These are phyloP conservation scores for Zaprionus davidi DNA, from an alignment of 1,140 invertebrate species.

Conservation along the genomic window DNA sequence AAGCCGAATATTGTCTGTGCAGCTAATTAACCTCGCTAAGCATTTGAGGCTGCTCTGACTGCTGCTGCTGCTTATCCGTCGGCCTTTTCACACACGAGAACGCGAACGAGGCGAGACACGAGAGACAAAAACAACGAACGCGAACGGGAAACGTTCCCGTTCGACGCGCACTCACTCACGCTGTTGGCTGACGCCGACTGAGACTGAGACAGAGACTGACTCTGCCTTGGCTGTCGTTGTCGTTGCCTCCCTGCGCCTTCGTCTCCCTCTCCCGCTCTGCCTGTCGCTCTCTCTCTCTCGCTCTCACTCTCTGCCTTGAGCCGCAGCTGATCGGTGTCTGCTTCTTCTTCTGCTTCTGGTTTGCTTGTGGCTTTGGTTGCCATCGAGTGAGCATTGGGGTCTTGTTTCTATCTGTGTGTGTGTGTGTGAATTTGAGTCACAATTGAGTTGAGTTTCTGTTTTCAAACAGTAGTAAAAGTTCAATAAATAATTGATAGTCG, in stretches of 20 bases:
- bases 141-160: conserved; percentile 54
- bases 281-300: conserved; percentile 1
- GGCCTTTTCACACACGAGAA: conserved; percentile 36
- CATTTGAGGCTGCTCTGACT: neutral
- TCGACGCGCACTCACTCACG: conserved; percentile 67
- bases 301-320: conserved; percentile 10
- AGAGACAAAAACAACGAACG: conserved; percentile 31
- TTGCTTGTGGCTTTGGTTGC: conserved; percentile 59
- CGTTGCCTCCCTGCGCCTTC: neutral
- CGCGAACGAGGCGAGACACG: conserved; percentile 8
- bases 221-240: conserved; percentile 27
- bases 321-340: conserved; percentile 42
- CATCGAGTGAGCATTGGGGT: conserved; percentile 51
- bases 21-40: neutral
- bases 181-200: conserved; percentile 65
- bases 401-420: conserved; percentile 13
- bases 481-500: conserved; percentile 75
- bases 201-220: conserved; percentile 63
- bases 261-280: neutral
- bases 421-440: conserved; percentile 30
- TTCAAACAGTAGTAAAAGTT: conserved; percentile 73
- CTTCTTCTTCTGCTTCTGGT: conserved; percentile 47
- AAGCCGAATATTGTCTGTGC: neutral
- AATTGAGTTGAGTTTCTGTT: conserved; percentile 61
- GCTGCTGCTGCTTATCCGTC: conserved; percentile 34